Conservation (phyloP, 2,888 invertebrate species). For the Caenorhabditis doughertyi region DNA sequence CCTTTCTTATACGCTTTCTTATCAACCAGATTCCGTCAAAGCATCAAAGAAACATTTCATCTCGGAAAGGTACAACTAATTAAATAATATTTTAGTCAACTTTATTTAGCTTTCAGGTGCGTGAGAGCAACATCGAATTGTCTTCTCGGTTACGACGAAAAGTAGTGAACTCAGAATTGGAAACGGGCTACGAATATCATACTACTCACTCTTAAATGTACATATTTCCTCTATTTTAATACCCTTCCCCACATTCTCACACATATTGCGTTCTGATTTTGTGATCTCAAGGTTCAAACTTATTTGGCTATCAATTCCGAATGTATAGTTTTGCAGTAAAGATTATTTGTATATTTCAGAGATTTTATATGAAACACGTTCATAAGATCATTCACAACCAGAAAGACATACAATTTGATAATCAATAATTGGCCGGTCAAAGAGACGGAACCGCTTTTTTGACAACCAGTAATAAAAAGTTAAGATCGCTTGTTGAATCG, state of each 20-base stretch:
- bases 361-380: not conserved
- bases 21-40: constrained; percentile 90
- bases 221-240: constrained; percentile 14
- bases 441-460: not conserved
- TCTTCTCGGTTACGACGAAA: constrained; percentile 55
- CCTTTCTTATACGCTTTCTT: constrained; percentile 93
- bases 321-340: constrained; percentile 19
- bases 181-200: constrained; percentile 62
- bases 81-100: not conserved
- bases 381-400: not conserved
- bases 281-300: constrained; percentile 48
- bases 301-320: constrained; percentile 9
- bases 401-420: too few relatives aligned
- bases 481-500: too few relatives aligned
- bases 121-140: constrained; percentile 61
- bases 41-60: constrained; percentile 90
- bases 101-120: constrained; percentile 59
- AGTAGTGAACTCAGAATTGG: constrained; percentile 53
- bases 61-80: constrained; percentile 81
- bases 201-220: constrained; percentile 47
- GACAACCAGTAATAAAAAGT: not conserved
- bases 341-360: not conserved
- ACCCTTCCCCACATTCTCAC: constrained; percentile 8
- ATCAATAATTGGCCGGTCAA: too few relatives aligned
- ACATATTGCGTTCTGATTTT: constrained; percentile 58